Evolutionary conservation across 1,140 invertebrate genomes (phyloP).

Genomic region (Aphaenogaster rudis): DNA sequence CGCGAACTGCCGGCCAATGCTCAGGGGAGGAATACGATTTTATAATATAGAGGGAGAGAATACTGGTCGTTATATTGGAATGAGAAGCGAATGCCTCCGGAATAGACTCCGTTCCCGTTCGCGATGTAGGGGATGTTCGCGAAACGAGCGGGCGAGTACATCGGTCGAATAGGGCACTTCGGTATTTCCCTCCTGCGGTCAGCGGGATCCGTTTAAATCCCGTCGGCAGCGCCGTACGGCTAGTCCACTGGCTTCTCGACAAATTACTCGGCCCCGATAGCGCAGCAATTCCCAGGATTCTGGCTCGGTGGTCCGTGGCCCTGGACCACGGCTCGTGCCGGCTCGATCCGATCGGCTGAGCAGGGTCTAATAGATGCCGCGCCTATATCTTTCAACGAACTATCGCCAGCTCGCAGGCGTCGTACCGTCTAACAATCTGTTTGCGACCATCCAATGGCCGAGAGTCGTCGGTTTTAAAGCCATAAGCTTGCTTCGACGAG

Average conservation of each 20-base stretch:
- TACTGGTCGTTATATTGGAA: conserved; percentile 24
- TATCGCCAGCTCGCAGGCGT: conserved; percentile 44
- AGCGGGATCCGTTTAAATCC: conserved; percentile 72
- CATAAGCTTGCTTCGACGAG: neutral
- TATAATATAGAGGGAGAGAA: conserved; percentile 47
- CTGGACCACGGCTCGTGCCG: conserved; percentile 46
- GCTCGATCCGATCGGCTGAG: conserved; percentile 63
- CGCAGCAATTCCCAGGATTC: conserved; percentile 74
- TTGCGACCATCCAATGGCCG: neutral
- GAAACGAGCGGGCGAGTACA: conserved; percentile 58
- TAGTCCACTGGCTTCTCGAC: conserved; percentile 74
- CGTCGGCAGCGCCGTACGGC: conserved; percentile 70
- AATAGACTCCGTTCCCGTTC: conserved; percentile 35
- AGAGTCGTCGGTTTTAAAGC: neutral
- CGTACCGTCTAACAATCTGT: conserved; percentile 34
- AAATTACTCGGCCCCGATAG: conserved; percentile 76
- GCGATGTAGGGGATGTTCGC: conserved; percentile 58
- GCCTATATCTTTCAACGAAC: conserved; percentile 59
- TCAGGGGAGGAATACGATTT: conserved; percentile 31
- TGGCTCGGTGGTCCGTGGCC: conserved; percentile 63
- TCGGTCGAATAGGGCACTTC: conserved; percentile 60
- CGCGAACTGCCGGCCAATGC: neutral
- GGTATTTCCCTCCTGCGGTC: conserved; percentile 75
- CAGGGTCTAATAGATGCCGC: conserved; percentile 66
- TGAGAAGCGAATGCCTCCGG: conserved; percentile 25